Conservation (phyloP, 1,140 invertebrate genomes). For the Mercenaria mercenaria region DNA sequence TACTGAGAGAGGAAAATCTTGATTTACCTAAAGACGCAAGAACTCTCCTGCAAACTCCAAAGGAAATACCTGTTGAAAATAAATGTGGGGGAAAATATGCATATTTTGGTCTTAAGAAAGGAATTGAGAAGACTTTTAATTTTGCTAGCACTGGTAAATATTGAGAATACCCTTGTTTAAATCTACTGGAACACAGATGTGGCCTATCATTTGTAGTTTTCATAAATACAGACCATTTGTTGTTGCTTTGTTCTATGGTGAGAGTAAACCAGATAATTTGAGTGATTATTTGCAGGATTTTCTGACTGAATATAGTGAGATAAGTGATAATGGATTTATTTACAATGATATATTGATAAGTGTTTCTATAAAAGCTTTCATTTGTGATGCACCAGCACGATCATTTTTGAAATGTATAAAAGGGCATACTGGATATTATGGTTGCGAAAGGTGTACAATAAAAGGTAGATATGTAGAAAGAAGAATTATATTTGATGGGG, state of each 20-base stretch:
- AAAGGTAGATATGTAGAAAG: conserved; percentile 59
- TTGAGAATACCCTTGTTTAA: conserved; percentile 66
- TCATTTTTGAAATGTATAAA: conserved; percentile 82
- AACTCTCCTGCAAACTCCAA: conserved; percentile 63
- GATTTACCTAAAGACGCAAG: conserved; percentile 42
- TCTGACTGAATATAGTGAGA: conserved; percentile 74
- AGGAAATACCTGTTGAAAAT: not conserved
- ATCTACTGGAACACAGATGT: conserved; percentile 66
- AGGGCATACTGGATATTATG: conserved; percentile 74
- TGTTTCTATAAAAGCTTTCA: conserved; percentile 61
- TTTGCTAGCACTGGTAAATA: not conserved
- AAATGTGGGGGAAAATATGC: conserved; percentile 67
- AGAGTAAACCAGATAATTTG: conserved; percentile 78
- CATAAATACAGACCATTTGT: conserved; percentile 70
- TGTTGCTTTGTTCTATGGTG: conserved; percentile 77
- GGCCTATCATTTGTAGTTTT: conserved; percentile 77
- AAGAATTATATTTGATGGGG: conserved; percentile 63
- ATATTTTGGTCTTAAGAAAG: conserved; percentile 41
- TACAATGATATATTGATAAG: conserved; percentile 67
- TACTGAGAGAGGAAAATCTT: not conserved
- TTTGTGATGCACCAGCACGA: conserved; percentile 84
- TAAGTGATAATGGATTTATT: conserved; percentile 65
- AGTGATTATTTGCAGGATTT: conserved; percentile 78
- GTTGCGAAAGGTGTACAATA: conserved; percentile 70
- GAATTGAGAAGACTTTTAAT: too few relatives aligned